These are phyloP conservation scores for Steatocranus sp. DNA, from an alignment of 2,797 vertebrate genomes.

Conservation along the genomic window DNA sequence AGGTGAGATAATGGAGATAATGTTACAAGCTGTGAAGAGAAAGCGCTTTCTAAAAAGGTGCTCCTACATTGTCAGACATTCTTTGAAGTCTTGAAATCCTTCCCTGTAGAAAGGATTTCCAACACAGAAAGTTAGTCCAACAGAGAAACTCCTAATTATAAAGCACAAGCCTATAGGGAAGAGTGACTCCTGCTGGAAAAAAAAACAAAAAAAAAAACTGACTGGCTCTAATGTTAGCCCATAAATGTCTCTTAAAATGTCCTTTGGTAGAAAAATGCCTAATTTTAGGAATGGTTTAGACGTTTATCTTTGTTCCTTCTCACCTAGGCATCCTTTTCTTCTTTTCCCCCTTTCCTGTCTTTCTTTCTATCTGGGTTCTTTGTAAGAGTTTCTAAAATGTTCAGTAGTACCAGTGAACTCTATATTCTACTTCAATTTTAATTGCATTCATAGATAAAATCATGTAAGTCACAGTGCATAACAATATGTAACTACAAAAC, in stretches of 20 bases:
- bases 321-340: not conserved
- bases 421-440: not conserved
- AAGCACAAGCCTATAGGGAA: not conserved
- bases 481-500: not conserved
- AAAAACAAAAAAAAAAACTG: not conserved
- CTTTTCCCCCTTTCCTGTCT: not conserved
- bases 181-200: conserved; percentile 32
- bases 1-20: not conserved
- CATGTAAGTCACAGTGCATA: not conserved
- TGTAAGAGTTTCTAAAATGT: not conserved
- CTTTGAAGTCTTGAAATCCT: not conserved
- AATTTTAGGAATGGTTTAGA: not conserved
- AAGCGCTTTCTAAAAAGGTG: conserved; percentile 23
- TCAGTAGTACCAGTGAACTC: not conserved
- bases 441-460: not conserved
- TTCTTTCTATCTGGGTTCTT: not conserved
- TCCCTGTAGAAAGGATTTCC: not conserved
- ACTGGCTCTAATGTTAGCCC: not conserved
- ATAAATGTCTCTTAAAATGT: not conserved
- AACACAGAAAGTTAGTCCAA: not conserved
- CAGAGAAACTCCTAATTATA: not conserved
- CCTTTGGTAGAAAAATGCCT: not conserved
- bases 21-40: not conserved
- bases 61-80: not conserved
- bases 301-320: not conserved